phyloP scores from a whole-genome alignment of 2,888 invertebrate species.

The Notocelia uddmanniana region DNA sequence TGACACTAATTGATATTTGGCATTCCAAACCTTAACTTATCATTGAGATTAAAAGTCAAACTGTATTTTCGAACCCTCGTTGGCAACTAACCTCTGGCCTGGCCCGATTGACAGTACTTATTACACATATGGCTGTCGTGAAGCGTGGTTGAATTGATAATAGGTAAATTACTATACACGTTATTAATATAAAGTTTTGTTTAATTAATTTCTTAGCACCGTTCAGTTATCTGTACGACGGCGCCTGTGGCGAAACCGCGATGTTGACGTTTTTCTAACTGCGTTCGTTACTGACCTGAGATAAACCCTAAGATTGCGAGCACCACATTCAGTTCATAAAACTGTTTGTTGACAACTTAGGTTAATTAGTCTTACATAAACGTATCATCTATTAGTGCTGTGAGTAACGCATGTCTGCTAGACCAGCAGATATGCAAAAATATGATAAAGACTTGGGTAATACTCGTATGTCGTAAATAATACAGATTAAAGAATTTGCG shows the following conservation, averaged over 20 bases:
- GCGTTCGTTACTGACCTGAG: conserved; percentile 71
- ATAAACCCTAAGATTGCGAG: conserved; percentile 73
- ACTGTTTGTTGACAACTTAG: conserved; percentile 55
- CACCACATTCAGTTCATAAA: conserved; percentile 66
- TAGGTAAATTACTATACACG: conserved; percentile 10
- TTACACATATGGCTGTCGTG: conserved; percentile 14
- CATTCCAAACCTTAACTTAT: conserved; percentile 21
- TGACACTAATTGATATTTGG: conserved; percentile 24
- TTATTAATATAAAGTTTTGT: conserved; percentile 51
- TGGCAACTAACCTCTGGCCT: conserved; percentile 31
- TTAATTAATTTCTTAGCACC: conserved; percentile 56
- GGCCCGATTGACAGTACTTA: conserved; percentile 26
- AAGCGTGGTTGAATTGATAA: conserved; percentile 24
- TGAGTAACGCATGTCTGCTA: conserved; percentile 53
- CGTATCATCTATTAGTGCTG: conserved; percentile 58
- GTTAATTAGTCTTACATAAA: conserved; percentile 59
- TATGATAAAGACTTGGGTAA: too few relatives aligned
- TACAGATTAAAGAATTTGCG: too few relatives aligned
- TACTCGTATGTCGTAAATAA: too few relatives aligned
- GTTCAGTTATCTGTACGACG: conserved; percentile 55
- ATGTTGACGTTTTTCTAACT: conserved; percentile 71
- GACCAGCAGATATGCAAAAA: too few relatives aligned
- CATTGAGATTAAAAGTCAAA: conserved; percentile 11
- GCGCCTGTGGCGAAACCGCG: conserved; percentile 69
- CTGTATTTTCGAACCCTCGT: conserved; percentile 27